These are phyloP conservation scores for Neodiprion lecontei DNA, from an alignment of 1,140 invertebrate genomes.

Conservation along the genomic window DNA sequence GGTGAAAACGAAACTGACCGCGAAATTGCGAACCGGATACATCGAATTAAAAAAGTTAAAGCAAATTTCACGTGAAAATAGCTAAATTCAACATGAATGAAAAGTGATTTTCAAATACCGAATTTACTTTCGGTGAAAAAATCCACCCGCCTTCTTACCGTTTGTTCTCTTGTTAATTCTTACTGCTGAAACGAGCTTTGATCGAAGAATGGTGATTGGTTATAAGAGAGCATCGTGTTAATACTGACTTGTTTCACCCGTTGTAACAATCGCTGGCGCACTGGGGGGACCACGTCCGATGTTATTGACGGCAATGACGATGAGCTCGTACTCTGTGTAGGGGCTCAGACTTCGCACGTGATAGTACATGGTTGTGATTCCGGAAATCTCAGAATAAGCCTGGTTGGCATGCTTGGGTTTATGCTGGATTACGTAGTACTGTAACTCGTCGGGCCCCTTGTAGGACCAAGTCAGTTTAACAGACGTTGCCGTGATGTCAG, in stretches of 20 bases:
- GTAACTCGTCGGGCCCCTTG: constrained; percentile 81
- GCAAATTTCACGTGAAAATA: too few relatives aligned
- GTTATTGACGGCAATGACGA: constrained; percentile 92
- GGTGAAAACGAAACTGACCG: too few relatives aligned
- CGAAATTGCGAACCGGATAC: too few relatives aligned
- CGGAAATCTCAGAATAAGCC: constrained; percentile 87
- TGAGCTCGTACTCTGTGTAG: constrained; percentile 97
- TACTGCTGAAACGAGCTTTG: too few relatives aligned
- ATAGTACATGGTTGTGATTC: constrained; percentile 92
- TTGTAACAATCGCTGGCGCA: constrained; percentile 86
- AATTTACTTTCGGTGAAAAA: too few relatives aligned
- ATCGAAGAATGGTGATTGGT: background rate
- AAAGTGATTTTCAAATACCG: too few relatives aligned
- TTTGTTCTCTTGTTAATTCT: too few relatives aligned
- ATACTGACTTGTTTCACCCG: constrained; percentile 93
- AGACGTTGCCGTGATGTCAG: constrained; percentile 91
- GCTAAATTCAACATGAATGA: too few relatives aligned
- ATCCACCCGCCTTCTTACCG: too few relatives aligned
- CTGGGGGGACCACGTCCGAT: constrained; percentile 90
- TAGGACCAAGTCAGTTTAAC: constrained; percentile 92
- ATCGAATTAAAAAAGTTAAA: too few relatives aligned
- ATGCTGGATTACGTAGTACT: constrained; percentile 95
- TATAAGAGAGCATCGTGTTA: background rate
- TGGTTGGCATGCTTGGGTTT: constrained; percentile 86
- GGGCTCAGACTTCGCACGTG: constrained; percentile 87